Base-by-base conservation (phyloP, 2,888 invertebrate genomes). In the Drosophila seclusa region DNA sequence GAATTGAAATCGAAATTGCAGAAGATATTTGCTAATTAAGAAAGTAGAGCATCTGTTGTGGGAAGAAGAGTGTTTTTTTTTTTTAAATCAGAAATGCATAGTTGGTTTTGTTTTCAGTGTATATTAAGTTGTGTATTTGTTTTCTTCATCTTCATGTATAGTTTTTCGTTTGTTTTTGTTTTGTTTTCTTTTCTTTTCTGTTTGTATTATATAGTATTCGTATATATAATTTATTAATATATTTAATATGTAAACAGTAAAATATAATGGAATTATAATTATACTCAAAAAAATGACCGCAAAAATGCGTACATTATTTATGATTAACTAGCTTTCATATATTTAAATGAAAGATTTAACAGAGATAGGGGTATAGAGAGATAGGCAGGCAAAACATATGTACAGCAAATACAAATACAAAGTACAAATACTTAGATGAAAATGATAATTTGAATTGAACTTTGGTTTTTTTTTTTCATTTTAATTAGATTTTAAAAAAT, bases 41-140 rank as follows among this genome's bases (percentile, higher is more conserved):
- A 69, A 48, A 32, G 40, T 42, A 24, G 31, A 52, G 50, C 57
- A 57, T 57, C 68, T 79, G 52, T 63, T 52, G 61, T 42, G n/a
- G 36, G 29, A n/a, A 29, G 45, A 57, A 65, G 11, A 49, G 36
- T 63, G 48, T 45, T 24, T 24, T 24, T 16, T 8, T 32, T 10
- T 32, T 48, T 24, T 61, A 84, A 87, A 90, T 89, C 54, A 87
- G 77, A 90, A 90, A 86, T 83, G 81, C 88, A 79, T 75, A 50
- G 73, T 83, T 80, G 54, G 63, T 77, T 79, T 88, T 70, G 78
- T 90, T 82, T 87, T 88, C 89, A 88, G 87, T 87, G 87, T 87
- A 87, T 87, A 87, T 88, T 87, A 88, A 78, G 83, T 90, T 87
- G 87, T 87, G 82, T 88, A 84, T 83, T 87, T 90, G 78, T 84